phyloP scores from a whole-genome alignment of 2,113 vertebrate species.

The Lampris megalopsis region DNA sequence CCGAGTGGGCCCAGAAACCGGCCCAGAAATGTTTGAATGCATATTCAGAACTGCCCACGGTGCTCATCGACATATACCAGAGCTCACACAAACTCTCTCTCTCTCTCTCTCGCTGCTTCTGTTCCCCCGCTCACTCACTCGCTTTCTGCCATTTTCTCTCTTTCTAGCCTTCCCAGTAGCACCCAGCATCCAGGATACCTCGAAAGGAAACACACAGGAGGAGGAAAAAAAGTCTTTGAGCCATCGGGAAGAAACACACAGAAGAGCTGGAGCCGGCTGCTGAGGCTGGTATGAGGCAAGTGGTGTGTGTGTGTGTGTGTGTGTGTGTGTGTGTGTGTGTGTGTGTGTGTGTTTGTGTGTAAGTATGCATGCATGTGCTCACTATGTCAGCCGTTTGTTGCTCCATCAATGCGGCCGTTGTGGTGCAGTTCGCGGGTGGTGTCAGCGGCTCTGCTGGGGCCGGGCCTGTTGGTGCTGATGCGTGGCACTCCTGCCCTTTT shows the following conservation, averaged over 20 bases:
- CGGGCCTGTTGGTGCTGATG: conserved; percentile 54
- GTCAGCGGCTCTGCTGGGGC: conserved; percentile 61
- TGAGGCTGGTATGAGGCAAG: conserved; percentile 84
- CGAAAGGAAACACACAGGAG: conserved; percentile 23
- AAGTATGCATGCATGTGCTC: conserved; percentile 64
- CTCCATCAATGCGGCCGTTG: conserved; percentile 70
- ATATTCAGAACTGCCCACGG: conserved; percentile 82
- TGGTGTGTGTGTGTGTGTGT: conserved; percentile 53
- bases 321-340: conserved; percentile 7
- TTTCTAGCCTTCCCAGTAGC: conserved; percentile 35
- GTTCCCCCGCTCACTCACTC: conserved; percentile 50
- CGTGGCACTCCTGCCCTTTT: conserved; percentile 60
- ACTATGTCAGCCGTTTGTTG: conserved; percentile 68
- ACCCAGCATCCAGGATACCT: conserved; percentile 25
- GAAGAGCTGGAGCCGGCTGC: conserved; percentile 70
- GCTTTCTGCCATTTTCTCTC: conserved; percentile 26
- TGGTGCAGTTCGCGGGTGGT: conserved; percentile 54
- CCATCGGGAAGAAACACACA: conserved; percentile 16
- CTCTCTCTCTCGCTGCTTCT: conserved; percentile 40
- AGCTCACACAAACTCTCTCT: conserved; percentile 66
- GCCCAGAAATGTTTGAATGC: conserved; percentile 74
- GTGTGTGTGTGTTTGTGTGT: conserved; percentile 19
- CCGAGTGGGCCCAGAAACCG: conserved; percentile 75
- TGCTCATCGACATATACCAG: conserved; percentile 59
- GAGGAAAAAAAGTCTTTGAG: conserved; percentile 29